Percentiles rank a stretch among this genome's conserved stretches.
Evolutionary conservation across 1,140 invertebrate species (phyloP).

Genomic region (Plodia interpunctella): DNA sequence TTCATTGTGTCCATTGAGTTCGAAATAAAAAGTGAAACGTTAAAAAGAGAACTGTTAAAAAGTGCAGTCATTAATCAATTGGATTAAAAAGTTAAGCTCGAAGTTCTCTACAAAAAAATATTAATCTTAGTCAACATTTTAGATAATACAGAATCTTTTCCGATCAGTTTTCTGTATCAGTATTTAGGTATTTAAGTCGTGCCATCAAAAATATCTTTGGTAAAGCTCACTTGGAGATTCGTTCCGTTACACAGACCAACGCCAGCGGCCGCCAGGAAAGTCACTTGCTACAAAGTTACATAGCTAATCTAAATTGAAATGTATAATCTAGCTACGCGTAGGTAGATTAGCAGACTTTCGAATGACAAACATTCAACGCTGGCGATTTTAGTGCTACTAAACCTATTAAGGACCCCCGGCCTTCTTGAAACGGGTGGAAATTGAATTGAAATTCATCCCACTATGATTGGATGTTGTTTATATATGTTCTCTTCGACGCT

Average conservation of each 20-base stretch:
- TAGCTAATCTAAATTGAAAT: constrained; percentile 70
- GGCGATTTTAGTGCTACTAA: constrained; percentile 52
- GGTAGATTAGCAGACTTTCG: constrained; percentile 45
- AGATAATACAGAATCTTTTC: too few relatives aligned
- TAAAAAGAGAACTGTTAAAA: too few relatives aligned
- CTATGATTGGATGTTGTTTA: too few relatives aligned
- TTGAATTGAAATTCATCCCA: too few relatives aligned
- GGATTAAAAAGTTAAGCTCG: too few relatives aligned
- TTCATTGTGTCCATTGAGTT: too few relatives aligned
- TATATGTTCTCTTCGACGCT: too few relatives aligned
- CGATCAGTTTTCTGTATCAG: too few relatives aligned
- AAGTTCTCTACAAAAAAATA: too few relatives aligned
- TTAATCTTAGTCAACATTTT: too few relatives aligned
- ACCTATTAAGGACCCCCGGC: constrained; percentile 41
- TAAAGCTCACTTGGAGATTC: not conserved
- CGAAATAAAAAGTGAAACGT: too few relatives aligned
- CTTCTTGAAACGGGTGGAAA: not conserved
- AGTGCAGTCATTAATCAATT: too few relatives aligned
- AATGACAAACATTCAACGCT: constrained; percentile 43
- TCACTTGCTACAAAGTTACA: constrained; percentile 51
- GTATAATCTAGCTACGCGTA: constrained; percentile 61
- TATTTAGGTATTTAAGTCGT: not conserved
- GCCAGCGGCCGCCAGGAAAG: constrained; percentile 25
- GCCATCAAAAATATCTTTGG: not conserved
- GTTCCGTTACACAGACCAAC: constrained; percentile 3